Conservation (phyloP, 1,140 invertebrate genomes). For the Pseudomyrmex concolor region DNA sequence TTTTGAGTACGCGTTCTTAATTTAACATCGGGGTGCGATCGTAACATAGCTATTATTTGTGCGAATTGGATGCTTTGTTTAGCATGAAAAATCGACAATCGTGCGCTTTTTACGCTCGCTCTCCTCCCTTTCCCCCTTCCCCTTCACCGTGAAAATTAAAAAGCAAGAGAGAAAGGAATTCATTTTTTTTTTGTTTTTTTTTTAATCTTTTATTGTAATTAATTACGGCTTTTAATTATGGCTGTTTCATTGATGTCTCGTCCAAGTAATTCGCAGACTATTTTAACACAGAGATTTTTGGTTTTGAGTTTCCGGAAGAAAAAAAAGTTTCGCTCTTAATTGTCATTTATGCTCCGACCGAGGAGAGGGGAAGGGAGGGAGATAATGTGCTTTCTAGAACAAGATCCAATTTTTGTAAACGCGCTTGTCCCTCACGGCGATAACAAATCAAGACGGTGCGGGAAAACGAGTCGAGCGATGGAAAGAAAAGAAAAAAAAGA, state of each 20-base stretch:
- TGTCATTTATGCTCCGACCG: conserved; percentile 17
- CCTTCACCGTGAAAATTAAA: conserved; percentile 32
- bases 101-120: conserved; percentile 17
- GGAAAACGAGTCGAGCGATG: conserved; percentile 35
- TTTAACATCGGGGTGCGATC: conserved; percentile 30
- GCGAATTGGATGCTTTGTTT: conserved; percentile 55
- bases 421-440: conserved; percentile 31
- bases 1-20: conserved; percentile 56
- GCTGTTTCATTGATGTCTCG: background rate
- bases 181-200: conserved; percentile 38
- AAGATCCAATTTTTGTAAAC: conserved; percentile 52
- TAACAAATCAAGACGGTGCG: conserved; percentile 51
- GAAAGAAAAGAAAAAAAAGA: background rate
- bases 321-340: background rate
- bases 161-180: conserved; percentile 25
- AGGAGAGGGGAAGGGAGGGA: too few species aligned
- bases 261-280: background rate
- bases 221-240: conserved; percentile 17
- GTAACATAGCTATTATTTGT: conserved; percentile 50
- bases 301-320: background rate
- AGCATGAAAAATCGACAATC: conserved; percentile 40
- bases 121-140: too few species aligned
- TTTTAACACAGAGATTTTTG: conserved; percentile 7
- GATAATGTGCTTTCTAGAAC: conserved; percentile 12
- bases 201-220: conserved; percentile 8